Evolutionary conservation across 1,140 invertebrate species (phyloP), one percentile per base, ranked within the genome.

Genomic region (Oreohelix idahoensis): DNA sequence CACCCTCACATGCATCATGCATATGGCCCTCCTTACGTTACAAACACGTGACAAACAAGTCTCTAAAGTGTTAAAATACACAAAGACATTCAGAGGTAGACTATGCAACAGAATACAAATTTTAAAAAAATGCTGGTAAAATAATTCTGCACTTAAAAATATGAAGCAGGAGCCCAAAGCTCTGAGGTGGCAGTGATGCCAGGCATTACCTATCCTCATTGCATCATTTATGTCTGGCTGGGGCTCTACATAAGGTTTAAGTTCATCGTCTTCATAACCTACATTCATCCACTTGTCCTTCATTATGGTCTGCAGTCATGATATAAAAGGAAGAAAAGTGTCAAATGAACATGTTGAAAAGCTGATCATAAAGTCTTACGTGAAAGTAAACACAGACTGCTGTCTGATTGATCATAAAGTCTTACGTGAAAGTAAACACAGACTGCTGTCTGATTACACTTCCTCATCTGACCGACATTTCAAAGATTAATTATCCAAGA

Each of bases 221-320:
- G 97, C 96, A 94, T 99, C 98, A 93, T 96, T 97, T 93, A 97
- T 96, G 95, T 99, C 98, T 91, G 96, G 95, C 93, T 97, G 95
- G 84, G 98, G 98, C 94, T 99, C 98, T 88, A 97, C 94, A 94
- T 96, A 99, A 77, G 99, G 99, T 94, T 98, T 97, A 79, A 99
- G 94, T 94, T 99, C 98, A 90, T 99, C 98, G 86, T 99, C 98
- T 93, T 99, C 98, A 93, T 97, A 98, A 87, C 98, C 98, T 94
- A 98, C 97, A 94, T 99, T 99, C 98, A 99, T 99, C 99, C 99
- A 99, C 93, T 98, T 98, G 93, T 99, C 98, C 92, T 97, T 96
- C 98, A 99, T 94, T 81, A 94, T 93, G 79, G 88, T 91, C 92
- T 94, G 90, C 87, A 79, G 42, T 80, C 53, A 86, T 83, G 79